A percentile compares a stretch with the other conserved stretches of the same genome.
phyloP scores from a whole-genome alignment of 2,797 vertebrate genomes.

The Zalophus californianus region DNA sequence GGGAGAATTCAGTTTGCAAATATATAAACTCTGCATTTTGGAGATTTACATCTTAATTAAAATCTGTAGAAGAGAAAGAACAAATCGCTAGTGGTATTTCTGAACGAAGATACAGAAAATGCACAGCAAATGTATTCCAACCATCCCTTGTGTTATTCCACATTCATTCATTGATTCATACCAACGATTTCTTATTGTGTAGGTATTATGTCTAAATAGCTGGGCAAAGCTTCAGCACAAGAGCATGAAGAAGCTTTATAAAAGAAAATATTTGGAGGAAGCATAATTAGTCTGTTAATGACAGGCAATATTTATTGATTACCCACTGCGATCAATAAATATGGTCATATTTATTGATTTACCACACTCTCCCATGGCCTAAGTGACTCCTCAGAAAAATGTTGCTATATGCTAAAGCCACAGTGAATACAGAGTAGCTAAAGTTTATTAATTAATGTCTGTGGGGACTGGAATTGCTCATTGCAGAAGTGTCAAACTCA shows the following conservation, averaged over 20 bases:
- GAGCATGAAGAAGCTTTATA: background rate
- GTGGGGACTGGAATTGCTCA: background rate
- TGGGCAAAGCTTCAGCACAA: background rate
- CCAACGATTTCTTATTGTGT: background rate
- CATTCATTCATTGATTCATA: background rate
- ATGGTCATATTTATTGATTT: background rate
- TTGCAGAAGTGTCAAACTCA: background rate
- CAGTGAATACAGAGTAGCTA: background rate
- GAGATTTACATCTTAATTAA: slow-evolving; percentile 6
- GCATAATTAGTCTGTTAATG: background rate
- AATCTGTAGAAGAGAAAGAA: background rate
- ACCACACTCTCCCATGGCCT: background rate
- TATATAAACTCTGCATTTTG: background rate
- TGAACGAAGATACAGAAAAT: background rate
- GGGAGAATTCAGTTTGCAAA: background rate
- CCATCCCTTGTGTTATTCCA: background rate
- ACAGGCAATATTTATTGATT: slow-evolving; percentile 57
- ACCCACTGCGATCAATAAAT: background rate
- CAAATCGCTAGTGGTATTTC: background rate
- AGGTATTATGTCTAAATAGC: background rate
- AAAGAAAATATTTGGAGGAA: slow-evolving; percentile 37
- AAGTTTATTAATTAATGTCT: background rate
- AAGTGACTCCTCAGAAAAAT: background rate
- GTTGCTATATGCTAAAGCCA: background rate
- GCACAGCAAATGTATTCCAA: background rate